Base-by-base conservation (phyloP, 2,888 invertebrate genomes). In the Ectropis crepuscularia region DNA sequence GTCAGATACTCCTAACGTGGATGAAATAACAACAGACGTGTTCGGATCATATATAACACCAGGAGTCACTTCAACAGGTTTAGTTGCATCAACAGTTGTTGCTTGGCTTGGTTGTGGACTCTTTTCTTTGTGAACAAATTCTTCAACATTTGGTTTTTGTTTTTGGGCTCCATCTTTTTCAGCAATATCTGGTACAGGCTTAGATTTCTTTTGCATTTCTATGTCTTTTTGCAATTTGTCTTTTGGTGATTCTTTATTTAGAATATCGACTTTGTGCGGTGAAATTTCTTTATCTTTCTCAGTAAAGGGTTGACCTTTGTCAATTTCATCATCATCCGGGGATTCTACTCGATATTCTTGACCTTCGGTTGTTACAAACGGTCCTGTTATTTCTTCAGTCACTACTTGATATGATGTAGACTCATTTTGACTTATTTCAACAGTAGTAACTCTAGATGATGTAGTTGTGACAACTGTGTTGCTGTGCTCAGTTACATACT, bases 11-110 rank as follows among this genome's bases (percentile, higher is more conserved):
- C 95, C 95, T 16, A 93, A 94, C 71, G 95, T 94, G 0, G 95
- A 93, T 57, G 95, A 95, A 73, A 95, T 94, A 5, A 97, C 94
- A 41, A 95, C 82, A 1, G 95, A 95, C 39, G 95, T 95, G 16
- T 95, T 94, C 0, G 97, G 96, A 86, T 97, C 96, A 79, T 95
- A 97, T 72, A 96, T 95, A 9, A 96, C 91, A 11, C 95, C 96
- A 0, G 95, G 95, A 38, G 94, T 92, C 47, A 96, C 93, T 89
- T 96, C 95, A n/a, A 96, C 54, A 36, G 67, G 64, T 59, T 71
- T 65, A 43, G 57, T 62, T 12, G 47, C 43, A 46, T 61, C 61
- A 61, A 53, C 46, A 5, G 63, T 49, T 39, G 53, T 53, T 5
- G 12, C 45, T 28, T 57, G 48, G 39, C 50, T 61, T 6, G 12